Evolutionary conservation across 2,888 invertebrate species (phyloP).

Genomic region (Rotaria magnacalcarata): DNA sequence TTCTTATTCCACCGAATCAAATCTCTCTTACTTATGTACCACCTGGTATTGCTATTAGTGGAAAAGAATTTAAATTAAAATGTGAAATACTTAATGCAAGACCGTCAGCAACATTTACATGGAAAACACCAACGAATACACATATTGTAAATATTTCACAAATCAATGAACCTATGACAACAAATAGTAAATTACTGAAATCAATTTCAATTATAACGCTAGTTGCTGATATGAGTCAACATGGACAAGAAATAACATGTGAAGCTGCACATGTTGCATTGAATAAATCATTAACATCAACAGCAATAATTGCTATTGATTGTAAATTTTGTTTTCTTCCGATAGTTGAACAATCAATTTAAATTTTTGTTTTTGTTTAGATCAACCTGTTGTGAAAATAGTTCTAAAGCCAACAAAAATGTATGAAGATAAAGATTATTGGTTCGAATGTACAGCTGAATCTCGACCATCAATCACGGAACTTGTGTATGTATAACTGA

Average conservation of each 20-base stretch:
- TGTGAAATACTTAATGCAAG: conserved; percentile 5
- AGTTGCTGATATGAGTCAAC: not conserved
- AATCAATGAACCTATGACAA: not conserved
- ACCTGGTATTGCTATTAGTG: not conserved
- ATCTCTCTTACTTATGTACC: not conserved
- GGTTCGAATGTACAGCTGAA: conserved; percentile 29
- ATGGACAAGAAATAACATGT: conserved; percentile 29
- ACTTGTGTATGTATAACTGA: not conserved
- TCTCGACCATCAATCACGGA: conserved; percentile 6
- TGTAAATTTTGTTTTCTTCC: not conserved
- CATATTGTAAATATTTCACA: not conserved
- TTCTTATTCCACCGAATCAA: conserved; percentile 19
- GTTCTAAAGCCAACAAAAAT: not conserved
- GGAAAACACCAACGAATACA: not conserved
- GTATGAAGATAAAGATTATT: conserved; percentile 14
- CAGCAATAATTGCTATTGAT: conserved; percentile 8
- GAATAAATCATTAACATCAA: not conserved
- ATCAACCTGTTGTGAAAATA: conserved; percentile 13
- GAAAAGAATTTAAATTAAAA: not conserved
- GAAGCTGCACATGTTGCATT: not conserved
- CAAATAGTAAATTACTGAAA: not conserved
- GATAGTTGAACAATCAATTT: not conserved
- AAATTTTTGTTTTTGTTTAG: not conserved
- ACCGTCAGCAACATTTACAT: not conserved
- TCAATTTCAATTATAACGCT: not conserved